These are phyloP conservation scores for Anastatus disparis DNA, from an alignment of 1,140 invertebrate species.

Conservation along the genomic window DNA sequence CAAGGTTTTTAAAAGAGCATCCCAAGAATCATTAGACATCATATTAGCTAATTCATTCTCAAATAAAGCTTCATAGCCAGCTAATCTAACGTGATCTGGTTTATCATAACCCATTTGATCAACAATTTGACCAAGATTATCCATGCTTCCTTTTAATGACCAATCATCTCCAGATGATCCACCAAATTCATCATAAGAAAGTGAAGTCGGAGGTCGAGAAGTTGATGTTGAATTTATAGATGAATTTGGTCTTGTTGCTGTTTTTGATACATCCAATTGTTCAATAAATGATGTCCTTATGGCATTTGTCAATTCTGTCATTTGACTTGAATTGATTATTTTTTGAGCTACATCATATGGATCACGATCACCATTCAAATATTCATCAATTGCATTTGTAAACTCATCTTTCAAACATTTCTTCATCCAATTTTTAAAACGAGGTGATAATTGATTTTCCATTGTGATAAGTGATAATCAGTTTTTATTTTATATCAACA, in stretches of 20 bases:
- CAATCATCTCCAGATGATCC: constrained; percentile 57
- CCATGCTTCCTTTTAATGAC: constrained; percentile 46
- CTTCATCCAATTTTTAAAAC: constrained; percentile 56
- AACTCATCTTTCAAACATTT: constrained; percentile 58
- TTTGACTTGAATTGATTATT: constrained; percentile 56
- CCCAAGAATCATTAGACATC: constrained; percentile 50
- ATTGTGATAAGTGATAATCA: constrained; percentile 45
- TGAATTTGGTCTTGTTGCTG: background rate
- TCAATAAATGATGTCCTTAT: constrained; percentile 48
- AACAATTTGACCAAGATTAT: constrained; percentile 51
- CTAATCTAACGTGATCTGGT: constrained; percentile 60
- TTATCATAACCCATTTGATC: constrained; percentile 55
- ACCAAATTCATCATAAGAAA: constrained; percentile 53
- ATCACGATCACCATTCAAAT: constrained; percentile 48
- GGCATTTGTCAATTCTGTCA: constrained; percentile 49
- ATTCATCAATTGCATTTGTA: constrained; percentile 48
- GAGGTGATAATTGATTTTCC: constrained; percentile 51
- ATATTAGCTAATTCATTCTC: constrained; percentile 54
- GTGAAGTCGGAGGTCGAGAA: constrained; percentile 47
- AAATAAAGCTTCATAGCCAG: constrained; percentile 60
- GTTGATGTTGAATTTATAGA: constrained; percentile 9
- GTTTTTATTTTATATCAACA: too few species aligned
- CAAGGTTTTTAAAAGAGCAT: constrained; percentile 52
- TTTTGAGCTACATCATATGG: constrained; percentile 49
- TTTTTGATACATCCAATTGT: constrained; percentile 40